Percentiles rank a stretch among this genome's conserved stretches.
Evolutionary conservation across 2,888 invertebrate species (phyloP).

Genomic region (Morpho helenor): DNA sequence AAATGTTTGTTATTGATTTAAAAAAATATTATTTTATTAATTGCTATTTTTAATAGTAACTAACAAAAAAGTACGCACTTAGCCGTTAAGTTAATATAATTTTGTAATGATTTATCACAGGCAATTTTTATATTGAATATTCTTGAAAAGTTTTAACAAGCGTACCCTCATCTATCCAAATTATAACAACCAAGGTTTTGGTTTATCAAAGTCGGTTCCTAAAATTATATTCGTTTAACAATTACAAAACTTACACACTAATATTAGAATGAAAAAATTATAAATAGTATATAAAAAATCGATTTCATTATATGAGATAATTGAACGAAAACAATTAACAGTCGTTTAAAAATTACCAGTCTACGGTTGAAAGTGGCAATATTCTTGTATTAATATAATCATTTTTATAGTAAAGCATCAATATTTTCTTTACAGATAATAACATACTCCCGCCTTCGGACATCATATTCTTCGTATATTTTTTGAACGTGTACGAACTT

Average conservation of each 20-base stretch:
- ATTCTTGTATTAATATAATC: background rate
- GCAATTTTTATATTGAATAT: conserved; percentile 10
- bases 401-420: background rate
- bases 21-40: background rate
- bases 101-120: conserved; percentile 24
- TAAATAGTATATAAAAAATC: conserved; percentile 6
- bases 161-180: conserved; percentile 28
- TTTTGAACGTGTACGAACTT: too few relatives aligned
- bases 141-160: conserved; percentile 19
- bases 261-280: conserved; percentile 1
- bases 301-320: background rate
- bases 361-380: conserved; percentile 2
- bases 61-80: conserved; percentile 1
- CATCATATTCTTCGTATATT: too few relatives aligned
- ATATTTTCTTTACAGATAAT: too few relatives aligned
- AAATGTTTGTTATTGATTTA: too few relatives aligned
- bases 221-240: too few relatives aligned
- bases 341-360: background rate
- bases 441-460: too few relatives aligned
- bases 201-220: too few relatives aligned
- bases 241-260: too few relatives aligned
- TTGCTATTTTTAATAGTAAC: background rate
- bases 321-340: background rate
- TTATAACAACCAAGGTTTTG: conserved; percentile 4
- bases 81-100: conserved; percentile 8